phyloP scores from a whole-genome alignment of 2,113 vertebrate genomes.

The Rissa tridactyla region DNA sequence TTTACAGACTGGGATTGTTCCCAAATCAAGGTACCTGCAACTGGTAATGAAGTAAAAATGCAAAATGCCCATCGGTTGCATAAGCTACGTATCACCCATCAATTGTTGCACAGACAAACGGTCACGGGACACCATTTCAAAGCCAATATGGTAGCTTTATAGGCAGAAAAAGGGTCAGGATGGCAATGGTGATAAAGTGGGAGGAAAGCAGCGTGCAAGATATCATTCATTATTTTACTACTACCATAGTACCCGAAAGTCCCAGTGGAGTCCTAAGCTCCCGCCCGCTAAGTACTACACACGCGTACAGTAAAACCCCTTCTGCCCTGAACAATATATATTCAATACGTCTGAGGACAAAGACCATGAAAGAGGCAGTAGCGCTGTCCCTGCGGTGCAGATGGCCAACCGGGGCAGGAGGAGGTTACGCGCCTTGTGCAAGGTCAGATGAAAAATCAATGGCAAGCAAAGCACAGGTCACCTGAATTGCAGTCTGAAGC shows the following conservation, averaged over 20 bases:
- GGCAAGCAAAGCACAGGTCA: background rate
- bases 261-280: background rate
- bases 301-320: background rate
- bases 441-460: slow-evolving; percentile 48
- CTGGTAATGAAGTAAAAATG: background rate
- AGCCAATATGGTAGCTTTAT: background rate
- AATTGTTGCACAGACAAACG: fast-evolving
- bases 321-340: slow-evolving; percentile 10
- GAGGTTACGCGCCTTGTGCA: background rate
- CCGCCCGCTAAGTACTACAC: background rate
- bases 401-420: background rate
- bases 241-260: background rate
- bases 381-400: background rate
- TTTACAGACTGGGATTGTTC: background rate
- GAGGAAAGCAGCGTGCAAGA: background rate
- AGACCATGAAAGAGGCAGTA: slow-evolving; percentile 17
- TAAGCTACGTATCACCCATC: background rate
- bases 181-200: background rate
- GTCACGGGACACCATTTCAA: background rate
- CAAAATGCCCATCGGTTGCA: background rate
- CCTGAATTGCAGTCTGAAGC: background rate
- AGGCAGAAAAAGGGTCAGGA: background rate
- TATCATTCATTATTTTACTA: slow-evolving; percentile 4
- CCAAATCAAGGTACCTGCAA: background rate
- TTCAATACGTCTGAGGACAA: background rate